Percentiles rank a stretch among this genome's conserved stretches.
Conservation (phyloP, 2,888 invertebrate genomes). For the Pinctada fucata region DNA sequence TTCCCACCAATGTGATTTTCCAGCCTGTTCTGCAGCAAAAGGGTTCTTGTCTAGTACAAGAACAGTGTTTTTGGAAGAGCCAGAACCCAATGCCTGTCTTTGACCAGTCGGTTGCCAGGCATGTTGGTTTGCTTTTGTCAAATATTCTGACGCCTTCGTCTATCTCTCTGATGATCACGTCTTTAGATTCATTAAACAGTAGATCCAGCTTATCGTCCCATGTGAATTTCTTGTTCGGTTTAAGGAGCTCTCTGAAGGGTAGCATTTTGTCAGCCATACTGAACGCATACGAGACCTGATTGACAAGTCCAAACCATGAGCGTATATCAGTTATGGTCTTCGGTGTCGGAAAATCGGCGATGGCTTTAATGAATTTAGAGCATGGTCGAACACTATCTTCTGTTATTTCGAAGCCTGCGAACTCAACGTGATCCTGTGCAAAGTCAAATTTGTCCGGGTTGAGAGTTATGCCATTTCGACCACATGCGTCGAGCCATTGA, state of each 20-base stretch:
- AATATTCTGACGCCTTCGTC: conserved; percentile 42
- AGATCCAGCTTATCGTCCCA: conserved; percentile 40
- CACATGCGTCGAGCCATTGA: conserved; percentile 54
- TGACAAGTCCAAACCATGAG: conserved; percentile 61
- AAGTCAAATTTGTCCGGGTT: conserved; percentile 60
- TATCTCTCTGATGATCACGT: conserved; percentile 45
- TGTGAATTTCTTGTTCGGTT: conserved; percentile 43
- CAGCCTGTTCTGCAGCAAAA: conserved; percentile 50
- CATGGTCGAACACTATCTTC: conserved; percentile 45
- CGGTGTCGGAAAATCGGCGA: conserved; percentile 52
- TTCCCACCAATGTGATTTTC: conserved; percentile 49
- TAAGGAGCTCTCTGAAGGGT: conserved; percentile 55
- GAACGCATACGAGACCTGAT: conserved; percentile 55
- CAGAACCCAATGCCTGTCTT: conserved; percentile 52
- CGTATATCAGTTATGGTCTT: conserved; percentile 50
- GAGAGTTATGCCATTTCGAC: conserved; percentile 52
- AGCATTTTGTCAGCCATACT: conserved; percentile 53
- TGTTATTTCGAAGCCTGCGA: conserved; percentile 38
- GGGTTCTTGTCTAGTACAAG: conserved; percentile 33
- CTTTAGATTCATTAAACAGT: conserved; percentile 38
- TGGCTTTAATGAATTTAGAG: conserved; percentile 41
- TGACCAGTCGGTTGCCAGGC: conserved; percentile 63
- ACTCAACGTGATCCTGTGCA: conserved; percentile 36
- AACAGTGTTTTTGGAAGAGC: conserved; percentile 54
- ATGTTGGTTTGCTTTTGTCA: conserved; percentile 50